Conservation (phyloP, 2,797 vertebrate genomes). For the Cuniculus paca region DNA sequence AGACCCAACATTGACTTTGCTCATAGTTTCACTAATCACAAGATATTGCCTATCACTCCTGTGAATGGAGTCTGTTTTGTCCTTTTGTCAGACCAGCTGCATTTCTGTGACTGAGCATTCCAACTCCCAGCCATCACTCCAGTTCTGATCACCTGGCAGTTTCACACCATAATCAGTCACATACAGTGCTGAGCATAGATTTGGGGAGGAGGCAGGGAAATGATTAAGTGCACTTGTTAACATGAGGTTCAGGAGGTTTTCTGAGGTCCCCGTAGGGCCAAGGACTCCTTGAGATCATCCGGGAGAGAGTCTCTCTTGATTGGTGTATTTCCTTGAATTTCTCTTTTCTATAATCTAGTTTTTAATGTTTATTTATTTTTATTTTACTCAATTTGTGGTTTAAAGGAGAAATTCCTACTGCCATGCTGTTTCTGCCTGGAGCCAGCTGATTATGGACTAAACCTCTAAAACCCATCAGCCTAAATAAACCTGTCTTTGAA, state of each 20-base stretch:
- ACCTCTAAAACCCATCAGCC: background rate
- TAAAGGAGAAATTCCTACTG: background rate
- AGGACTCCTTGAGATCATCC: background rate
- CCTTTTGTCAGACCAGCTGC: background rate
- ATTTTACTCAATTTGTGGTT: background rate
- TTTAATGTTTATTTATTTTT: background rate
- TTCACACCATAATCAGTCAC: background rate
- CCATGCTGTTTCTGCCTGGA: background rate
- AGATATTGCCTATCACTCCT: background rate
- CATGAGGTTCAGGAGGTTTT: background rate
- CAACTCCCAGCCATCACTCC: background rate
- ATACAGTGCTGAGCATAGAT: background rate
- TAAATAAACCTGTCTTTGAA: background rate
- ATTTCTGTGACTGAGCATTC: background rate
- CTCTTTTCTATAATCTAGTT: background rate
- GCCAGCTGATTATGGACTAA: background rate
- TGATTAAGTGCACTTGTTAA: background rate
- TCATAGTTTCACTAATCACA: background rate
- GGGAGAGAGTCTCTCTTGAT: background rate
- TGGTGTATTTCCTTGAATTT: background rate
- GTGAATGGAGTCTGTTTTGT: background rate
- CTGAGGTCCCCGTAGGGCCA: background rate
- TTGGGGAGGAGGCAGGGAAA: no score
- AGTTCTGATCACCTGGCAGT: background rate
- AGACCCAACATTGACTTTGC: background rate